Conservation (phyloP, 2,888 invertebrate species). For the Drosophila rellima region DNA sequence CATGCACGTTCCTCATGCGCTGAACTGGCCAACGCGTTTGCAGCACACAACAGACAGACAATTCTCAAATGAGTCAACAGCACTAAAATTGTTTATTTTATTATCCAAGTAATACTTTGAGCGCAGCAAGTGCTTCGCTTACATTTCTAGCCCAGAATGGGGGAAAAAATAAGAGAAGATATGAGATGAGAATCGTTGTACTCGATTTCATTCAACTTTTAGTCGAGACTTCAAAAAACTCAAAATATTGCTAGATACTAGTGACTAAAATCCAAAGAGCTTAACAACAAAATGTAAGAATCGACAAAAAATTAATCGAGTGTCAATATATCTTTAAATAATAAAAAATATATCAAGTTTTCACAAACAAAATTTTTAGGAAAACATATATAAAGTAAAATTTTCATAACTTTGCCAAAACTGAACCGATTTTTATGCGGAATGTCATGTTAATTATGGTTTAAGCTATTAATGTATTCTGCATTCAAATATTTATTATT, state of each 20-base stretch:
- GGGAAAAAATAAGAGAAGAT: background rate
- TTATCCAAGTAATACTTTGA: conserved; percentile 62
- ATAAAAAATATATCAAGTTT: too few relatives aligned
- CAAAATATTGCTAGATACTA: background rate
- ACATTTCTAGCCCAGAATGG: conserved; percentile 4
- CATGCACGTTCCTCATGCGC: conserved; percentile 48
- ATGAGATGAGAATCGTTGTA: background rate
- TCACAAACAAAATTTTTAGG: too few relatives aligned
- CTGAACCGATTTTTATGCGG: too few relatives aligned
- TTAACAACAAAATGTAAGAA: too few relatives aligned
- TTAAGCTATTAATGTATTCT: too few relatives aligned
- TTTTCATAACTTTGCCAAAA: too few relatives aligned
- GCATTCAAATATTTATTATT: too few relatives aligned
- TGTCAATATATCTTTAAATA: too few relatives aligned
- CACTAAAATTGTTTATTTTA: conserved; percentile 85
- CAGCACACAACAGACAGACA: conserved; percentile 65
- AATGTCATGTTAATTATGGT: too few relatives aligned
- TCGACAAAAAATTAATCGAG: too few relatives aligned
- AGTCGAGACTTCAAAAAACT: background rate
- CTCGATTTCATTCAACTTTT: background rate
- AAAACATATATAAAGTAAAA: too few relatives aligned
- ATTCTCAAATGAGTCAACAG: conserved; percentile 85
- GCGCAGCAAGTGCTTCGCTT: conserved; percentile 31
- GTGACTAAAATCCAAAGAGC: too few relatives aligned
- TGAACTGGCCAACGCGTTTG: conserved; percentile 10